Conservation (phyloP, 2,888 invertebrate genomes). For the Campoletis raptor region DNA sequence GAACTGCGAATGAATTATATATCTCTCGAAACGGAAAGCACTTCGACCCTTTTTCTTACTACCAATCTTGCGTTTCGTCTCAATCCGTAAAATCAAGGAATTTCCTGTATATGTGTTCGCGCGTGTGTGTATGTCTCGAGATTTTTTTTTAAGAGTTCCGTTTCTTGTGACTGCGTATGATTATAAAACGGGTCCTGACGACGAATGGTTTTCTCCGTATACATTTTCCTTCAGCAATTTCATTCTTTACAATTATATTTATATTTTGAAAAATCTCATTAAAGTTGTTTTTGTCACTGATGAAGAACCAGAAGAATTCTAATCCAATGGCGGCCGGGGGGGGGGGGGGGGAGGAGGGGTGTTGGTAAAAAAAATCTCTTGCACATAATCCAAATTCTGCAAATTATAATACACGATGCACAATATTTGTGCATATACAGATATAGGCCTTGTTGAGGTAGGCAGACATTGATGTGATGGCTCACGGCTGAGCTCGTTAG, state of each 20-base stretch:
- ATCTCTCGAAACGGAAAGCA: conserved; percentile 55
- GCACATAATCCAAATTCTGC: conserved; percentile 26
- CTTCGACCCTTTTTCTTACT: conserved; percentile 45
- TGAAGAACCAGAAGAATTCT: not conserved
- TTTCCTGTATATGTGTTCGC: no score
- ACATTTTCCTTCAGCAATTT: not conserved
- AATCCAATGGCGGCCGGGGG: no score
- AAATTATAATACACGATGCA: conserved; percentile 46
- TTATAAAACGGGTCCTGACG: conserved; percentile 9
- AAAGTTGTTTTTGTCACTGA: no score
- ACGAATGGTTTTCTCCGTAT: not conserved
- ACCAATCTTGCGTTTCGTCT: conserved; percentile 48
- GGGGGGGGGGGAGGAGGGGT: not conserved
- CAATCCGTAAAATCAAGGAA: conserved; percentile 44
- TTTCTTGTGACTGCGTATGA: not conserved
- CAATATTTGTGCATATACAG: conserved; percentile 20
- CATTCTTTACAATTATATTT: not conserved
- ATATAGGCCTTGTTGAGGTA: conserved; percentile 47
- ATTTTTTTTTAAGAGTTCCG: conserved; percentile 18
- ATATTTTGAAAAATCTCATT: no score
- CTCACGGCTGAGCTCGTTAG: conserved; percentile 80
- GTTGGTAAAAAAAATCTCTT: conserved; percentile 10
- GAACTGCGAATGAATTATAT: conserved; percentile 76
- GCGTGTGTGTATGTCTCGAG: conserved; percentile 19
- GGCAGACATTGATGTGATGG: conserved; percentile 71